Evolutionary conservation across 2,888 invertebrate species (phyloP), one percentile per base, ranked within the genome.

Genomic region (Trichogramma evanescens): DNA sequence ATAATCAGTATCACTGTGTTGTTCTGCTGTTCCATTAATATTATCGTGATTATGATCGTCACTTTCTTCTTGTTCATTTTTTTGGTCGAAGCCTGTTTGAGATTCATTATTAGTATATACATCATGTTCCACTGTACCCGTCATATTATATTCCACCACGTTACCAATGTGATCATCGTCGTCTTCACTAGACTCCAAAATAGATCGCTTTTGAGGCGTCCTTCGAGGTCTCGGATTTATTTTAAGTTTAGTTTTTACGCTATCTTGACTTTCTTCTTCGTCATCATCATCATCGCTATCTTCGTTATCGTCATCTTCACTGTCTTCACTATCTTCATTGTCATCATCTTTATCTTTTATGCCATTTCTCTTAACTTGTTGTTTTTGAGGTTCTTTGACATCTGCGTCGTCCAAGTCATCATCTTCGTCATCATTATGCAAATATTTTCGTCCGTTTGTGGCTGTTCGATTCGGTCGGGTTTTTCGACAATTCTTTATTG

Each of bases 401-500:
- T 45, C 46, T 39, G 39, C 44, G 8, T 59, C 50, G 26, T 65
- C 56, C 6, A 51, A 48, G 54, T 50, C 48, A 56, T 57, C 51
- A 63, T 62, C n/a, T 63, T 63, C 9, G 58, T 67, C 68, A 13
- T 65, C 60, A 0, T 64, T 52, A 6, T 64, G 48, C 46, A 73
- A 71, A 13, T 50, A 5, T 10, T 59, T 56, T 56, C 13, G 46
- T 54, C 46, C 8, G 44, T 4, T 44, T 50, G 6, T 44, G 38
- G 62, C 71, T 54, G 68, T 74, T 65, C 65, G 58, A 58, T 63
- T 59, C 7, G 63, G 61, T 58, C 67, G 65, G 54, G 67, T 63
- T 42, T 66, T 70, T 65, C 70, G 73, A 58, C 65, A 69, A 51
- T 74, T 75, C 59, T 73, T 75, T 1, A 71, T 70, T 8, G 74